Conservation (phyloP, 2,113 vertebrate genomes). For the Eulemur rufifrons region DNA sequence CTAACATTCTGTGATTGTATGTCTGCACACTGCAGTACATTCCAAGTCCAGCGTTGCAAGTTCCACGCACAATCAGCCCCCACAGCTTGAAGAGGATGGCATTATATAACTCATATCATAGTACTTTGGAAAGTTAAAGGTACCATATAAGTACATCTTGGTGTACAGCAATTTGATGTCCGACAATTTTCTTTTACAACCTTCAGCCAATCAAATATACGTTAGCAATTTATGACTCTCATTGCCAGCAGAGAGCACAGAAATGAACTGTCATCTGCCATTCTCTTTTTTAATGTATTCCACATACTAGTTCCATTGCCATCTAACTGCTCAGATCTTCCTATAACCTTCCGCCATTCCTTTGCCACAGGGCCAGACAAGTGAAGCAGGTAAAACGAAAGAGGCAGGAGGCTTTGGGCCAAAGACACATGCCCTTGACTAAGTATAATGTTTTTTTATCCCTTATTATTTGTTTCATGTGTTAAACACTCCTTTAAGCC, state of each 20-base stretch:
- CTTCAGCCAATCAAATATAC: slow-evolving; percentile 7
- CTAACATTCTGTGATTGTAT: not conserved
- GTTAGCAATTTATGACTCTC: not conserved
- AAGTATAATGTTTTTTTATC: not conserved
- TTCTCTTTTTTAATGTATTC: not conserved
- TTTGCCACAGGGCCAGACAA: not conserved
- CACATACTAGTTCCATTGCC: not conserved
- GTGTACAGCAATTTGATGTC: not conserved
- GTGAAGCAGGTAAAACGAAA: not conserved
- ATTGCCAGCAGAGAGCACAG: not conserved
- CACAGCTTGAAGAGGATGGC: not conserved
- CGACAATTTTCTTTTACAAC: not conserved
- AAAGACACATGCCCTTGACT: not conserved
- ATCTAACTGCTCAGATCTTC: not conserved
- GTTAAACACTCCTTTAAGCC: not conserved
- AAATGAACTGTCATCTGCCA: not conserved
- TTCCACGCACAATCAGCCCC: not conserved
- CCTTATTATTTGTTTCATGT: not conserved
- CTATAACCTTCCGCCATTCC: not conserved
- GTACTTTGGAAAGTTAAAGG: slow-evolving; percentile 7
- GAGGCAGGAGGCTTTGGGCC: not conserved
- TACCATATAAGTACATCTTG: not conserved
- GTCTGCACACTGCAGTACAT: not conserved
- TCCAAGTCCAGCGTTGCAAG: not conserved
- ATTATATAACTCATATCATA: not conserved